These are phyloP conservation scores for Dioctria rufipes DNA, from an alignment of 2,888 invertebrate genomes.

Conservation along the genomic window DNA sequence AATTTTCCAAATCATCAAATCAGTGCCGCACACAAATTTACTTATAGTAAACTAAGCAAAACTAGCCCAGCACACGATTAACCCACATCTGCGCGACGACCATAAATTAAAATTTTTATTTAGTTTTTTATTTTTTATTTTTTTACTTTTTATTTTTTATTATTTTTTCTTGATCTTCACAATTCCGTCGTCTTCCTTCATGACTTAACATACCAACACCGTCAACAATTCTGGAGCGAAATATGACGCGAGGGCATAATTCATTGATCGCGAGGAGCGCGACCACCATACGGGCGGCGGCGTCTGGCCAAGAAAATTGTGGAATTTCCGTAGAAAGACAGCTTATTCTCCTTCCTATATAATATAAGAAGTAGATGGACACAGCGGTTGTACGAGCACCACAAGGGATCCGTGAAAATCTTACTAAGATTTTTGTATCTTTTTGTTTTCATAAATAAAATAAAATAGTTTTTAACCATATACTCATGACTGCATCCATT, in stretches of 20 bases:
- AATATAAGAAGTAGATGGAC: not conserved
- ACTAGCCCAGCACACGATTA: slow-evolving; percentile 71
- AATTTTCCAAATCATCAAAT: slow-evolving; percentile 52
- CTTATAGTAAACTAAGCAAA: slow-evolving; percentile 52
- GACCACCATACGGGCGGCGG: slow-evolving; percentile 1
- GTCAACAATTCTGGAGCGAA: slow-evolving; percentile 44
- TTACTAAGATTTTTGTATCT: slow-evolving; percentile 22
- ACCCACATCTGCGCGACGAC: slow-evolving; percentile 71
- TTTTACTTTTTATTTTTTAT: not conserved
- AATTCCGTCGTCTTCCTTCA: slow-evolving; percentile 42
- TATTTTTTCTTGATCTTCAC: not conserved
- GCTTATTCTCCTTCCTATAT: not conserved
- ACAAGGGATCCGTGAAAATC: slow-evolving; percentile 34
- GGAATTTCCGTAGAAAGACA: slow-evolving; percentile 40
- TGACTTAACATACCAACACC: slow-evolving; percentile 2
- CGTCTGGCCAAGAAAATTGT: slow-evolving; percentile 16
- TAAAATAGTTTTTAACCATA: slow-evolving; percentile 34
- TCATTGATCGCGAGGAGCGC: slow-evolving; percentile 23
- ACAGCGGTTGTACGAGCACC: not conserved
- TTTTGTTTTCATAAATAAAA: not conserved
- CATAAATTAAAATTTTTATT: slow-evolving; percentile 67
- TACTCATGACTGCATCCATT: slow-evolving; percentile 26
- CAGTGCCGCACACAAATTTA: slow-evolving; percentile 34
- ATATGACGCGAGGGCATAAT: slow-evolving; percentile 40
- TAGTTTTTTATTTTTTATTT: slow-evolving; percentile 23